Conservation (phyloP, 2,797 vertebrate genomes). For the Serranus cabrilla region DNA sequence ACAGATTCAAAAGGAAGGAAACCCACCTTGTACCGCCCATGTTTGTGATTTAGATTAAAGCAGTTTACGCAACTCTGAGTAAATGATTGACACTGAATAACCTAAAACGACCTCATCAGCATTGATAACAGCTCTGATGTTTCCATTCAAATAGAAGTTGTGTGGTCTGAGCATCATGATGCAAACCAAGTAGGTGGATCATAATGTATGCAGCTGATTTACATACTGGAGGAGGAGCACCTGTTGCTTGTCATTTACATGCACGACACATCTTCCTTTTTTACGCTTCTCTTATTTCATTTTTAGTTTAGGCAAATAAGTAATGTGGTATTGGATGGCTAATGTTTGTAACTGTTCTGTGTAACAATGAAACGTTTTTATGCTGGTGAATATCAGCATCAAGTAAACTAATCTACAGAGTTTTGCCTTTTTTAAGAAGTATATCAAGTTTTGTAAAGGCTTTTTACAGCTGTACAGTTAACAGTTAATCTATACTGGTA, state of each 20-base stretch:
- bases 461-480: too few relatives aligned
- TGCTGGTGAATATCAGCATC: neutral
- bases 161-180: neutral
- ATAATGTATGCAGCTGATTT: neutral
- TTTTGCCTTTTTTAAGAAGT: too few relatives aligned
- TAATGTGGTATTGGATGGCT: neutral
- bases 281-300: neutral
- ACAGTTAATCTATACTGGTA: too few relatives aligned
- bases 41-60: conserved; percentile 9
- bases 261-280: neutral
- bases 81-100: neutral
- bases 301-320: too few relatives aligned
- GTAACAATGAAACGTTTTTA: too few relatives aligned
- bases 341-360: neutral
- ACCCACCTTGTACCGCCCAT: neutral
- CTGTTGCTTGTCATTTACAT: neutral
- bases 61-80: neutral
- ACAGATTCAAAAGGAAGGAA: neutral
- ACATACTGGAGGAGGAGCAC: neutral
- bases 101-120: neutral
- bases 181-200: neutral
- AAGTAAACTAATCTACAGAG: too few relatives aligned
- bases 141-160: conserved; percentile 33
- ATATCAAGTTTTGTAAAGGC: too few relatives aligned
- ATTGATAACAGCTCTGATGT: conserved; percentile 12